These are phyloP conservation scores for Protobothrops flavoviridis DNA, from an alignment of 2,113 vertebrate species.

Conservation along the genomic window DNA sequence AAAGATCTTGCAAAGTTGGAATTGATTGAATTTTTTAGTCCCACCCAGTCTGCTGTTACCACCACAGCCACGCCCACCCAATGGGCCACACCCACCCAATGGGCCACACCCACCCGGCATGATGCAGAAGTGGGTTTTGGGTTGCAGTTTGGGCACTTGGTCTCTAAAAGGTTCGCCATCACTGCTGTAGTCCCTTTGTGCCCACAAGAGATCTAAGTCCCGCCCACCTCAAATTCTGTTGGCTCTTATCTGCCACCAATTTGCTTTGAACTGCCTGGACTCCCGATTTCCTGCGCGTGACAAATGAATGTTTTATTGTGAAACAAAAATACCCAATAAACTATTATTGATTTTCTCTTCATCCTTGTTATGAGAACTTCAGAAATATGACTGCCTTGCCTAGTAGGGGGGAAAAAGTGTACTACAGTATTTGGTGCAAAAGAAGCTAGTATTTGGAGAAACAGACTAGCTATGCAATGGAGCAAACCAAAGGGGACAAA, in stretches of 20 bases:
- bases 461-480: not conserved
- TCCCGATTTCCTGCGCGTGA: not conserved
- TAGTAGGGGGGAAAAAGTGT: not conserved
- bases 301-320: not conserved
- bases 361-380: not conserved
- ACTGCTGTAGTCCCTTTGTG: too few species aligned
- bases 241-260: not conserved
- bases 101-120: too few species aligned
- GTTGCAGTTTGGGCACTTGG: too few species aligned
- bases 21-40: too few species aligned
- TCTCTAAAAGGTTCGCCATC: too few species aligned
- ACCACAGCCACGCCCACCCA: too few species aligned
- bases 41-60: too few species aligned
- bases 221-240: not conserved
- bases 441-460: not conserved
- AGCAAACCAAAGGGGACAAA: not conserved
- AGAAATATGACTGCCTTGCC: not conserved
- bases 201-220: not conserved
- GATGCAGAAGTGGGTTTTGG: too few species aligned
- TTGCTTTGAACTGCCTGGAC: not conserved
- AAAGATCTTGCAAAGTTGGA: too few species aligned
- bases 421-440: not conserved
- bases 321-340: not conserved
- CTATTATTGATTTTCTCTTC: not conserved
- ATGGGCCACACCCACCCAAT: too few species aligned